Evolutionary conservation across 2,888 invertebrate species (phyloP), one percentile per base, ranked within the genome.

Genomic region (Perizoma affinitatum): DNA sequence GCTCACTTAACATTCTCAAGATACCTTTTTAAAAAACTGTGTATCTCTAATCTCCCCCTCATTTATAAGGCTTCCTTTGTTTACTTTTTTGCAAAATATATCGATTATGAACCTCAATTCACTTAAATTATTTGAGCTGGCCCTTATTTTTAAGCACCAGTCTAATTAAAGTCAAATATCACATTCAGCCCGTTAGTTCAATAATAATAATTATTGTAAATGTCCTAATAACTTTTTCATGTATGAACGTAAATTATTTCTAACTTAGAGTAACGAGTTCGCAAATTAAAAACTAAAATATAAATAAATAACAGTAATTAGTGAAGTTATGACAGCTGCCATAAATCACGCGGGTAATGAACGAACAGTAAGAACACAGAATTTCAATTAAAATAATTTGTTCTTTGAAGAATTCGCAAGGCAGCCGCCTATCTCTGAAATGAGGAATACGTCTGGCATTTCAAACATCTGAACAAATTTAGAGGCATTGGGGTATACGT

Each of bases 251-350:
- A 56, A 52, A 58, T 63, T 35, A 44, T 52, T 22, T 22, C 22
- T 10, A 61, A 55, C 57, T 61, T n/a, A 0, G 43, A 55, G 56
- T 50, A 54, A 22, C 42, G 43, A 61, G 51, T 58, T 35, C 8
- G 58, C 41, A 55, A 59, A 55, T 59, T 61, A 61, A 69, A 74
- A 78, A 78, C 72, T 73, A 70, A 75, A 71, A 71, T 66, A 70
- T 69, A 69, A 75, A 74, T 76, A 69, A 75, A 75, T 76, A 70
- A 72, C 69, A 54, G 71, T 76, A 78, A 79, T 79, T 79, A 72
- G 67, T 57, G 66, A 79, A 79, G 73, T 79, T 79, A 36, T 67
- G 75, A 70, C 76, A 75, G 73, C 71, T 73, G 76, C 78, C 78
- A 79, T 79, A 78, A 78, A 79, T 79, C 78, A 74, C 50, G 55